phyloP scores from a whole-genome alignment of 2,113 vertebrate genomes.

The Morone saxatilis region DNA sequence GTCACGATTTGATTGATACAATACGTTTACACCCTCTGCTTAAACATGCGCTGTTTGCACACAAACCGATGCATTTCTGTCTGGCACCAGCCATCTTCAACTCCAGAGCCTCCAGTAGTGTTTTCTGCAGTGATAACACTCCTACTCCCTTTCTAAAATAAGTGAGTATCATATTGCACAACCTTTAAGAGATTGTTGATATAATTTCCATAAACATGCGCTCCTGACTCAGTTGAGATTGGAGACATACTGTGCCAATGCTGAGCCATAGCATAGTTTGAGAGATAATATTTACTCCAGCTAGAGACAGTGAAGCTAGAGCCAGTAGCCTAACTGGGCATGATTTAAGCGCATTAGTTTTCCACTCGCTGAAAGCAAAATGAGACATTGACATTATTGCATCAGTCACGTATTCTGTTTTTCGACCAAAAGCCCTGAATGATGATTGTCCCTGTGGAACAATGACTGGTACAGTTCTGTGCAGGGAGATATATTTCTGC shows the following conservation, averaged over 20 bases:
- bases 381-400: conserved; percentile 50
- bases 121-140: conserved; percentile 34
- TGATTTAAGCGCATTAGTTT: conserved; percentile 34
- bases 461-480: conserved; percentile 32
- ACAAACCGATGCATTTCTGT: conserved; percentile 25
- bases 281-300: conserved; percentile 43
- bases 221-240: conserved; percentile 23
- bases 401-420: conserved; percentile 62
- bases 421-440: conserved; percentile 32
- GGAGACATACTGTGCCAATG: not conserved
- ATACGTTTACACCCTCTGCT: conserved; percentile 16
- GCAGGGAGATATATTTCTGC: conserved; percentile 29
- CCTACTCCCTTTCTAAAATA: conserved; percentile 7
- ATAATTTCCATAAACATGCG: conserved; percentile 47
- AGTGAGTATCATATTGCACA: conserved; percentile 9
- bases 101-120: conserved; percentile 6
- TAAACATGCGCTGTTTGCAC: conserved; percentile 10
- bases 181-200: conserved; percentile 31
- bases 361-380: conserved; percentile 36
- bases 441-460: conserved; percentile 36
- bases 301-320: not conserved
- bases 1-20: conserved; percentile 42
- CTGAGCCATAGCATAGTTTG: conserved; percentile 12
- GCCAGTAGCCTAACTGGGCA: not conserved
- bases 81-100: conserved; percentile 23